A percentile compares a stretch with the other conserved stretches of the same genome.
Evolutionary conservation across 2,113 vertebrate species (phyloP).

Genomic region (Neoarius graeffei): DNA sequence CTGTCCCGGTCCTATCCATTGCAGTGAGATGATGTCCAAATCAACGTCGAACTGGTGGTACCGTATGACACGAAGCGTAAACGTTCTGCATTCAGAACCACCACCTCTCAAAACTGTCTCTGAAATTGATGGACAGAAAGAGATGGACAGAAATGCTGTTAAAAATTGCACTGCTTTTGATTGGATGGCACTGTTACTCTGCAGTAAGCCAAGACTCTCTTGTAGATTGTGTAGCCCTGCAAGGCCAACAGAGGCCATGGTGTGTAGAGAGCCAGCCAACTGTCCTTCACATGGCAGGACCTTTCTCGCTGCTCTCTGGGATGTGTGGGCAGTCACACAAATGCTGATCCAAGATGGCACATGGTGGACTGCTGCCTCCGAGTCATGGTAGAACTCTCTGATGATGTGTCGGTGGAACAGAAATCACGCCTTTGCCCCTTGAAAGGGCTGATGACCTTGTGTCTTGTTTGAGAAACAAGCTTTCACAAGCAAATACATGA

Average conservation of each 20-base stretch:
- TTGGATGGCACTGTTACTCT: background rate
- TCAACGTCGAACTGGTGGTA: background rate
- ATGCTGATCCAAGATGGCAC: constrained; percentile 29
- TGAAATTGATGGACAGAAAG: background rate
- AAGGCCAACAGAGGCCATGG: no score
- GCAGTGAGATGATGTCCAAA: background rate
- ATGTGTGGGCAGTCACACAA: constrained; percentile 22
- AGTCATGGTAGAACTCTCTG: background rate
- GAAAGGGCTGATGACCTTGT: no score
- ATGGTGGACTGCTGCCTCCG: constrained; percentile 5
- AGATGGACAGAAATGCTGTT: background rate
- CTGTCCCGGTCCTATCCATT: background rate
- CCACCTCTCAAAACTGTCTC: background rate
- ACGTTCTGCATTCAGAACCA: background rate
- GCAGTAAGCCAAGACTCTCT: background rate
- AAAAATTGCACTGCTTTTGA: background rate
- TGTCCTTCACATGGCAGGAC: background rate
- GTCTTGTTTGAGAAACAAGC: no score
- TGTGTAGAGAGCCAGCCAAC: background rate
- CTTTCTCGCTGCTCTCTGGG: background rate
- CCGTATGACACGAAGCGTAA: background rate
- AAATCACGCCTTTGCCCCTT: constrained; percentile 1
- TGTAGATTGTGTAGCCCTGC: background rate
- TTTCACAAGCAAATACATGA: no score
- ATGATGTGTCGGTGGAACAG: constrained; percentile 17